These are phyloP conservation scores for Anthonomus grandis DNA, from an alignment of 1,140 invertebrate genomes.

Conservation along the genomic window DNA sequence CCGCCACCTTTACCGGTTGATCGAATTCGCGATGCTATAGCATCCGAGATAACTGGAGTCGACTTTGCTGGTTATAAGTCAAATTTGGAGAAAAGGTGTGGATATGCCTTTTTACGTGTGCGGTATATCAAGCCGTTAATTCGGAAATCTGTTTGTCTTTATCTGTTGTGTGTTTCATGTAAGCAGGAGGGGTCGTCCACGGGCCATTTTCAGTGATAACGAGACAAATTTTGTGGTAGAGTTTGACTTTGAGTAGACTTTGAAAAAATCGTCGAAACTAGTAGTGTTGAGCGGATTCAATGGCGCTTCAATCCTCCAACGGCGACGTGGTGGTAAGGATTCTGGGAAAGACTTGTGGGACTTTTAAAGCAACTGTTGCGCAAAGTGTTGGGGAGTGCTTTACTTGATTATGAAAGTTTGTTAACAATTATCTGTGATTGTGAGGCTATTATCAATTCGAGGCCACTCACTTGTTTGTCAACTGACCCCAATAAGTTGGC, in stretches of 20 bases:
- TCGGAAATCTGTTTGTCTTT: no score
- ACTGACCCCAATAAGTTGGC: conserved; percentile 30
- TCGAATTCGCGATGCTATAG: conserved; percentile 36
- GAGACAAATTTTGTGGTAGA: conserved; percentile 33
- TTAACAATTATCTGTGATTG: conserved; percentile 39
- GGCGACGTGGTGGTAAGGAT: conserved; percentile 44
- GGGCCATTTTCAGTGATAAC: conserved; percentile 47
- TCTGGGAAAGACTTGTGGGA: conserved; percentile 40
- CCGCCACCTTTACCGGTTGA: conserved; percentile 38
- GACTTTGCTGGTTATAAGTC: conserved; percentile 42
- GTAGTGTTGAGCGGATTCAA: conserved; percentile 23
- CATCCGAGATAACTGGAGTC: conserved; percentile 20
- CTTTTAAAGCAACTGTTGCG: conserved; percentile 38
- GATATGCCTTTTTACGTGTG: conserved; percentile 37
- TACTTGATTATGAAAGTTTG: conserved; percentile 39
- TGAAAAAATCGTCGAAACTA: conserved; percentile 17
- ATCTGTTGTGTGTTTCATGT: no score
- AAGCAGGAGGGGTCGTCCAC: no score
- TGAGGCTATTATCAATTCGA: conserved; percentile 41
- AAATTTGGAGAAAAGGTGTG: conserved; percentile 12
- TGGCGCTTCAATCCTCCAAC: conserved; percentile 47
- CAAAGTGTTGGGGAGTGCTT: conserved; percentile 32
- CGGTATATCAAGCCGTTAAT: conserved; percentile 43
- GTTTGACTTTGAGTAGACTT: conserved; percentile 37
- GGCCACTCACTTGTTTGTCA: conserved; percentile 43